These are phyloP conservation scores for Eleginops maclovinus DNA, from an alignment of 2,113 vertebrate species.

Conservation along the genomic window DNA sequence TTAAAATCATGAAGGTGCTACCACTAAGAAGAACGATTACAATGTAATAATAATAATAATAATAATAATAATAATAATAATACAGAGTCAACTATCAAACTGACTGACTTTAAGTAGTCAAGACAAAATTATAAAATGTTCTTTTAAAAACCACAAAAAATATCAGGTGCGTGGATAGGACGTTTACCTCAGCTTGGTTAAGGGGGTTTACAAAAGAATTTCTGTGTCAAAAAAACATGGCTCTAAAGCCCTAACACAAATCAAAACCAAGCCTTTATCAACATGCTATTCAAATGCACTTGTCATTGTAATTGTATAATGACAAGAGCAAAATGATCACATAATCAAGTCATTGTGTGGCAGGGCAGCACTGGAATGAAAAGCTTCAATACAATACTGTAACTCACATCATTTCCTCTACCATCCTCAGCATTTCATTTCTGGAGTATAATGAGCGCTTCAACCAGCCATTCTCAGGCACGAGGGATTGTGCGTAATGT, in stretches of 20 bases:
- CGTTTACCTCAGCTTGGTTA: background rate
- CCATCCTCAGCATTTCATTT: conserved; percentile 48
- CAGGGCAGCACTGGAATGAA: conserved; percentile 46
- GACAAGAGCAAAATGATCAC: conserved; percentile 21
- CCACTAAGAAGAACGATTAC: too few species aligned
- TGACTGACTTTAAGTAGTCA: background rate
- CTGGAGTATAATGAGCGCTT: conserved; percentile 59
- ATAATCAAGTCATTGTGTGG: conserved; percentile 33
- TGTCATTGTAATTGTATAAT: conserved; percentile 30
- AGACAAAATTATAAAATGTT: too few species aligned
- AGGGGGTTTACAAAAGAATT: background rate
- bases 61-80: too few species aligned
- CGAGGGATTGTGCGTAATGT: conserved; percentile 46
- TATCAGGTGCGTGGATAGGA: background rate
- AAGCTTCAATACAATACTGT: conserved; percentile 12
- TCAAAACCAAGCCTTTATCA: conserved; percentile 1
- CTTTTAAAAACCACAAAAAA: too few species aligned
- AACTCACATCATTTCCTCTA: conserved; percentile 15
- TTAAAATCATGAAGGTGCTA: too few species aligned
- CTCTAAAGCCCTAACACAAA: background rate
- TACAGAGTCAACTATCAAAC: too few species aligned
- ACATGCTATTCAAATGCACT: background rate
- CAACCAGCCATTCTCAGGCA: conserved; percentile 45
- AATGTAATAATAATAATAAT: too few species aligned
- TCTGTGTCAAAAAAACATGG: background rate